phyloP scores from a whole-genome alignment of 1,140 invertebrate species.

The Dendrolimus kikuchii region DNA sequence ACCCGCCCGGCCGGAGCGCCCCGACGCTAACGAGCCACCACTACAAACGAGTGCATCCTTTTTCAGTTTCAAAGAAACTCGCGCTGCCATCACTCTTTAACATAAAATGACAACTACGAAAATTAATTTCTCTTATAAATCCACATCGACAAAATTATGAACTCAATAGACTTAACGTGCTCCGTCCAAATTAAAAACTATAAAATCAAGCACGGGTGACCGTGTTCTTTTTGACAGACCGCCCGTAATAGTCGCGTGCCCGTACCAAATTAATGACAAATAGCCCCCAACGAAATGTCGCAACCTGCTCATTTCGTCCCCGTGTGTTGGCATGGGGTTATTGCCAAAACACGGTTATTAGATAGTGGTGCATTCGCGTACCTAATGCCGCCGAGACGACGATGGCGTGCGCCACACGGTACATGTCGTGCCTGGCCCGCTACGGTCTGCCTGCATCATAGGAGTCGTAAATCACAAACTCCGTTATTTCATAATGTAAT shows the following conservation, averaged over 20 bases:
- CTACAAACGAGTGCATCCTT: slow-evolving; percentile 32
- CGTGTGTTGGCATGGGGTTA: slow-evolving; percentile 40
- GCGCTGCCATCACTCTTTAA: no score
- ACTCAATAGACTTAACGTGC: slow-evolving; percentile 63
- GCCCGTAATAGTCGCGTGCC: slow-evolving; percentile 59
- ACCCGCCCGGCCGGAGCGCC: slow-evolving; percentile 5
- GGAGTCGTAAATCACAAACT: slow-evolving; percentile 43
- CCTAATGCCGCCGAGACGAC: slow-evolving; percentile 24
- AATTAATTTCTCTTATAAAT: slow-evolving; percentile 67
- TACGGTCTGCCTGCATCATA: slow-evolving; percentile 20
- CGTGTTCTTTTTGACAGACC: slow-evolving; percentile 60
- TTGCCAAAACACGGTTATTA: slow-evolving; percentile 61
- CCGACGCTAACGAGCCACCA: slow-evolving; percentile 42
- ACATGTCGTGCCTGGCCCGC: slow-evolving; percentile 48
- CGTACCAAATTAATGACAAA: slow-evolving; percentile 58
- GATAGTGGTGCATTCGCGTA: slow-evolving; percentile 53
- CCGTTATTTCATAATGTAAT: slow-evolving; percentile 38
- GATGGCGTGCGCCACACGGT: slow-evolving; percentile 36
- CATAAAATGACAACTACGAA: slow-evolving; percentile 37
- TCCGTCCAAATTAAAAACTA: slow-evolving; percentile 58
- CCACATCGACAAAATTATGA: slow-evolving; percentile 58
- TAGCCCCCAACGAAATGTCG: slow-evolving; percentile 41
- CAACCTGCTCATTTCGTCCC: slow-evolving; percentile 52
- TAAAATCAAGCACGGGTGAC: slow-evolving; percentile 54
- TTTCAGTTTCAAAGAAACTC: slow-evolving; percentile 34